A percentile compares a stretch with the other conserved stretches of the same genome.
Evolutionary conservation across 2,797 vertebrate species (phyloP).

Genomic region (Cyclura pinguis): DNA sequence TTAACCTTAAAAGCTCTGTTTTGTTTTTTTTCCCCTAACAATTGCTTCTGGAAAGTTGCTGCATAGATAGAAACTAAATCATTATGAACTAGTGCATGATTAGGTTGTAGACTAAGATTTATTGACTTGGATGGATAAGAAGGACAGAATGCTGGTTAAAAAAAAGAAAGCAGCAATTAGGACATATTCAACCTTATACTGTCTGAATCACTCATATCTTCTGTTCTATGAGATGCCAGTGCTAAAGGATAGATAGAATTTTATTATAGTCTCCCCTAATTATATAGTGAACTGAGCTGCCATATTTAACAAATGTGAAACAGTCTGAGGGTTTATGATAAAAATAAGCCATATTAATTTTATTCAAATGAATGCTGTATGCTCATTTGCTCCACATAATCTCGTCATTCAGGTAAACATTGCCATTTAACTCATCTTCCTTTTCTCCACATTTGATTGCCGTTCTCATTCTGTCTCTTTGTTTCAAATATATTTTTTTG

Average conservation of each 20-base stretch:
- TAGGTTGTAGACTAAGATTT: not conserved
- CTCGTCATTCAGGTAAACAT: not conserved
- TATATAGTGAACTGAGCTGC: not conserved
- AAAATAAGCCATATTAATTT: not conserved
- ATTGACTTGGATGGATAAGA: not conserved
- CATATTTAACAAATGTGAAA: not conserved
- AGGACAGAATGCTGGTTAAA: not conserved
- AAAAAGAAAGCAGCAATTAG: not conserved
- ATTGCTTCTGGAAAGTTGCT: not conserved
- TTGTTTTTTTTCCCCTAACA: not conserved
- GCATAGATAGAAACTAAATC: constrained; percentile 6
- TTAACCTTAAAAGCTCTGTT: not conserved
- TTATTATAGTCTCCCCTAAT: not conserved
- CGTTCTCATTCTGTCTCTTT: not conserved
- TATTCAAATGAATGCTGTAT: not conserved
- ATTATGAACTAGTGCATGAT: constrained; percentile 6
- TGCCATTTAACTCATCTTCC: not conserved
- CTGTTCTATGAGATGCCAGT: not conserved
- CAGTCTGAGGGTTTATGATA: not conserved
- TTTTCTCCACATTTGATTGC: not conserved
- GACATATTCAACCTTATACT: not conserved
- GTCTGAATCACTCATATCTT: not conserved
- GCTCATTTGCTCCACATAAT: not conserved
- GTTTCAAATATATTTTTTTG: constrained; percentile 13
- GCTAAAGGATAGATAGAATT: not conserved